Conservation (phyloP, 2,113 vertebrate species). For the Megaceryle torquata region DNA sequence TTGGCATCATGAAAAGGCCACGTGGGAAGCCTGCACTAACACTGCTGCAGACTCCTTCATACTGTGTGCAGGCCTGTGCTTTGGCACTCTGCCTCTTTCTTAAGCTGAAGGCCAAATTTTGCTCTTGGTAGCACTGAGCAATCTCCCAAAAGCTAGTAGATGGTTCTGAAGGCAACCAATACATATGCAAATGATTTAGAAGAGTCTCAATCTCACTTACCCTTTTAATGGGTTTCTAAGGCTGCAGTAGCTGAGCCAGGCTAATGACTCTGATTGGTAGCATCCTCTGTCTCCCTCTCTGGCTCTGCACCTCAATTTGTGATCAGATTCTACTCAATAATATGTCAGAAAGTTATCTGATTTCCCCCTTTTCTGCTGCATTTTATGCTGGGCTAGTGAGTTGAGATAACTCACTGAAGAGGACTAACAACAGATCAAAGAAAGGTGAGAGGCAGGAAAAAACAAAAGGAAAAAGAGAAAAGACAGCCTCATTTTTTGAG, state of each 20-base stretch:
- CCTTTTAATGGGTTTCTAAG: not conserved
- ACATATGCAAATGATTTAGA: not conserved
- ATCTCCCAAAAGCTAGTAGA: not conserved
- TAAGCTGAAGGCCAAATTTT: not conserved
- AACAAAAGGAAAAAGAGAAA: not conserved
- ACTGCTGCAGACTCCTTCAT: not conserved
- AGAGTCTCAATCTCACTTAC: not conserved
- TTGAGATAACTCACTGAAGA: not conserved
- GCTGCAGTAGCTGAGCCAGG: not conserved
- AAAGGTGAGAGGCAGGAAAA: not conserved
- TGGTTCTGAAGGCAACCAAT: not conserved
- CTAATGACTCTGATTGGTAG: not conserved
- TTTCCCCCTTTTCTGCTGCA: not conserved
- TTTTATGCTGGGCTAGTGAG: not conserved
- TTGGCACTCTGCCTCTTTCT: not conserved
- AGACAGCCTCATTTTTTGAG: not conserved
- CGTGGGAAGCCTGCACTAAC: not conserved
- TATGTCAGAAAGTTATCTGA: not conserved
- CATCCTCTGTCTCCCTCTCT: not conserved
- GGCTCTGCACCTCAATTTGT: not conserved
- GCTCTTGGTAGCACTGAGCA: not conserved
- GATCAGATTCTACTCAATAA: not conserved
- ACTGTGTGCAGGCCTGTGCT: not conserved
- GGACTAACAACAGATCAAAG: not conserved
- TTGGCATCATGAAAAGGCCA: constrained; percentile 25